phyloP scores from a whole-genome alignment of 2,888 invertebrate genomes.

The Chirona hameri region DNA sequence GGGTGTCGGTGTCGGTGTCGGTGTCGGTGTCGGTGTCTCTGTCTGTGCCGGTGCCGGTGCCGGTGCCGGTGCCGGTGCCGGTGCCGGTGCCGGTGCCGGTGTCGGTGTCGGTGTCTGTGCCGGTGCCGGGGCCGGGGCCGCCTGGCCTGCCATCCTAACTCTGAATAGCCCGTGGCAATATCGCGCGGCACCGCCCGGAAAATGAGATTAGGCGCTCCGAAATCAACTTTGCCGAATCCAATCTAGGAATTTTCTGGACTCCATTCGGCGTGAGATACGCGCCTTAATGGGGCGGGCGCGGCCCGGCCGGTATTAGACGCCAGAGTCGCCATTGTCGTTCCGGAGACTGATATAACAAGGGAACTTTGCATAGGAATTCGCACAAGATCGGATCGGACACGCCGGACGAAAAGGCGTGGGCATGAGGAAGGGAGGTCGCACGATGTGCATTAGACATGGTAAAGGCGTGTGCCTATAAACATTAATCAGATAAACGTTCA shows the following conservation, averaged over 20 bases:
- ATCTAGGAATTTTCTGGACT: constrained; percentile 28
- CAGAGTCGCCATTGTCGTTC: not conserved
- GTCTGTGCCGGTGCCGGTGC: too few relatives aligned
- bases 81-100: not conserved
- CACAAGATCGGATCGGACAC: not conserved
- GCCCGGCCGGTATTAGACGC: not conserved
- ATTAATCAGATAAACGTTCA: not conserved
- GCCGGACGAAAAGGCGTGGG: not conserved
- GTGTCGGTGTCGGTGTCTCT: too few relatives aligned
- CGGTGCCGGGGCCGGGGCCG: not conserved
- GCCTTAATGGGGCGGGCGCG: not conserved
- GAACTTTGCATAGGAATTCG: not conserved
- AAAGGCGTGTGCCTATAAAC: too few relatives aligned
- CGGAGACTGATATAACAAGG: not conserved
- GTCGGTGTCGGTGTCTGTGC: too few relatives aligned
- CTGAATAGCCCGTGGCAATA: constrained; percentile 12
- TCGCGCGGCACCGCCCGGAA: not conserved
- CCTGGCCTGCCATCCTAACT: not conserved
- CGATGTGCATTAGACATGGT: not conserved
- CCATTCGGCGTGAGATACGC: constrained; percentile 22
- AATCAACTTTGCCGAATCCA: constrained; percentile 28
- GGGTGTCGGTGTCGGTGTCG: too few relatives aligned
- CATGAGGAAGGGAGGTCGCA: not conserved
- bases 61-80: too few relatives aligned
- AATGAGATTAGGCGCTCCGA: constrained; percentile 13